Evolutionary conservation across 2,113 vertebrate species (phyloP).

Genomic region (Platanista minor): DNA sequence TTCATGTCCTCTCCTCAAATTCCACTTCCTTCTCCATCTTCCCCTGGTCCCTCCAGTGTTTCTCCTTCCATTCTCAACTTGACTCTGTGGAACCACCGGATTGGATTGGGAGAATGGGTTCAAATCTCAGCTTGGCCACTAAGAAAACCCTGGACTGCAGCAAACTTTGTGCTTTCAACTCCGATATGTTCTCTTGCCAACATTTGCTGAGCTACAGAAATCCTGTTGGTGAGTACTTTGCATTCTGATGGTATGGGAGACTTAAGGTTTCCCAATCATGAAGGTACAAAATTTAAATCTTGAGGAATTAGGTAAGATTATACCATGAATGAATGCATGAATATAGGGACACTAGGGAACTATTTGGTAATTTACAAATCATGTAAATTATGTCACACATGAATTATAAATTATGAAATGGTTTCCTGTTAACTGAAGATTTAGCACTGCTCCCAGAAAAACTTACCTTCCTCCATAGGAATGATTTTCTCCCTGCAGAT

Average conservation of each 20-base stretch:
- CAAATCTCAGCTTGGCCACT: not conserved
- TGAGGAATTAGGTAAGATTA: not conserved
- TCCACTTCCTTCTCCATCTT: not conserved
- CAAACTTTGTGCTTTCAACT: not conserved
- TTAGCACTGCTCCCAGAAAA: slow-evolving; percentile 36
- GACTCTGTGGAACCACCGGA: not conserved
- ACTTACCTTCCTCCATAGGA: slow-evolving; percentile 1
- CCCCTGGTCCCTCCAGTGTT: not conserved
- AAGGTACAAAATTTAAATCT: slow-evolving; percentile 2
- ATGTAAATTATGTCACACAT: slow-evolving; percentile 33
- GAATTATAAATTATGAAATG: slow-evolving; percentile 51
- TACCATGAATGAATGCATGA: not conserved
- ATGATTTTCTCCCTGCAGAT: slow-evolving; percentile 14
- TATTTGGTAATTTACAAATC: slow-evolving; percentile 47
- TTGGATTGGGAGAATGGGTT: not conserved
- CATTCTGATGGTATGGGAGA: not conserved
- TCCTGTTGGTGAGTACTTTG: not conserved
- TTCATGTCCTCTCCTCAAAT: not conserved
- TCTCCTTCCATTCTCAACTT: not conserved
- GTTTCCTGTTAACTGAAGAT: slow-evolving; percentile 46
- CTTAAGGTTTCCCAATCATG: not conserved
- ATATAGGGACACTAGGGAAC: not conserved
- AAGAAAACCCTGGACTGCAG: not conserved
- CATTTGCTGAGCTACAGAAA: not conserved
- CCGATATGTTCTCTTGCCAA: not conserved